Percentiles rank a stretch among this genome's conserved stretches.
phyloP scores from a whole-genome alignment of 1,140 invertebrate species.

The Drosophila azteca region DNA sequence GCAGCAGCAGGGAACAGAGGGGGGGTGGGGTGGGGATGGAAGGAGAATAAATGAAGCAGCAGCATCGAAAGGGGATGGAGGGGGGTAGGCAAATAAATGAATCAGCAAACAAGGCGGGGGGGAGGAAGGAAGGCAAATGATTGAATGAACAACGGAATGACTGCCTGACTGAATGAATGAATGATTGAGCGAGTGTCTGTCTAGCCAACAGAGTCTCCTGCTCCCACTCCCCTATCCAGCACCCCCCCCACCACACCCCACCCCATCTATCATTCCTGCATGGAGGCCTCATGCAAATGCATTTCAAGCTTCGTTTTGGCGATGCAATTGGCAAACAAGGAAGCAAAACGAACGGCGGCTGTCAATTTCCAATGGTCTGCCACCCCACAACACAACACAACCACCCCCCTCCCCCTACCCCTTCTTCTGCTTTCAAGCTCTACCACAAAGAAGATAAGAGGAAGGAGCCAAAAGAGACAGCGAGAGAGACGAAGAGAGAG shows the following conservation, averaged over 20 bases:
- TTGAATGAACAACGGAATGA: conserved; percentile 27
- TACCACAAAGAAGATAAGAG: conserved; percentile 16
- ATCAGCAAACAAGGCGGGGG: not conserved
- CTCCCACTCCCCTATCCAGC: conserved; percentile 18
- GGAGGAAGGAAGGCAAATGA: conserved; percentile 10
- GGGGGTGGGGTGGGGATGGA: not conserved
- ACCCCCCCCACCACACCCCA: conserved; percentile 2
- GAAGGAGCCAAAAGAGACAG: conserved; percentile 1
- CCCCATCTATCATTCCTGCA: not conserved
- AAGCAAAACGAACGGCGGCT: conserved; percentile 54
- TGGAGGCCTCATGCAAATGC: conserved; percentile 56
- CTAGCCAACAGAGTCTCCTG: conserved; percentile 7
- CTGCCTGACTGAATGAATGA: conserved; percentile 36
- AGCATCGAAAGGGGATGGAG: conserved; percentile 6
- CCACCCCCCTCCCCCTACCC: no score
- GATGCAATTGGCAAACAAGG: conserved; percentile 75
- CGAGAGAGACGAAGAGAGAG: conserved; percentile 29
- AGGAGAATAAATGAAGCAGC: conserved; percentile 30
- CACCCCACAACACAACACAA: no score
- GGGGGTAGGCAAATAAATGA: no score
- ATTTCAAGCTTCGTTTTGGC: conserved; percentile 48
- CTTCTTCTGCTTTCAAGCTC: no score
- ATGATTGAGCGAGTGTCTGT: conserved; percentile 37
- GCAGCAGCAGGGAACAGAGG: not conserved
- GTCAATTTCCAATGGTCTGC: conserved; percentile 67